Evolutionary conservation across 2,888 invertebrate species (phyloP).

Genomic region (Patella caerulea): DNA sequence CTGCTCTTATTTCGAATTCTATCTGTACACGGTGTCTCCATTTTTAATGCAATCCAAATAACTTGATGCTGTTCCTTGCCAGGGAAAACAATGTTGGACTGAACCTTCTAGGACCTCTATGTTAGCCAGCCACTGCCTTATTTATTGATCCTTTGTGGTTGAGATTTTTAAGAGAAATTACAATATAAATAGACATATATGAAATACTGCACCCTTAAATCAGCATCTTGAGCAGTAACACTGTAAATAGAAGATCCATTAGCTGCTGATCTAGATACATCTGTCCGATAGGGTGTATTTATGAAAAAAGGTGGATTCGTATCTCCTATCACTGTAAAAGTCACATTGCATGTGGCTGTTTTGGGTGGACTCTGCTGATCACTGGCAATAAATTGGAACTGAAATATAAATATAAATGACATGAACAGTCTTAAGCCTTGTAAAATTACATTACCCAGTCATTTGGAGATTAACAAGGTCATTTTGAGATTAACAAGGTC

Average conservation of each 20-base stretch:
- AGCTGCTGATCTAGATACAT: conserved; percentile 46
- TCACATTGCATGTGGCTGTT: conserved; percentile 38
- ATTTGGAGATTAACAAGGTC: no score
- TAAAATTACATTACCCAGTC: no score
- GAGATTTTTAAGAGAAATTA: neutral
- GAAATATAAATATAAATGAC: neutral
- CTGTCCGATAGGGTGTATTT: conserved; percentile 44
- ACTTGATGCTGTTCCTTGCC: no score
- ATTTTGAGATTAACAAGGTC: no score
- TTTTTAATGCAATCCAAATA: no score
- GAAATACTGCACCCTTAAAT: conserved; percentile 40
- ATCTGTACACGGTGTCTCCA: no score
- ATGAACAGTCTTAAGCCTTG: no score
- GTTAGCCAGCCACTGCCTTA: no score
- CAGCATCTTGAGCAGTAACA: conserved; percentile 56
- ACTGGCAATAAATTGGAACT: conserved; percentile 57
- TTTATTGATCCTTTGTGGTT: neutral
- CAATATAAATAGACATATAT: neutral
- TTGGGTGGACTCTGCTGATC: conserved; percentile 55
- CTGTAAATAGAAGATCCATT: conserved; percentile 45
- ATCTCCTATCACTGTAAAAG: conserved; percentile 48
- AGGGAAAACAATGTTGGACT: no score
- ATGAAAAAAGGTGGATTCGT: conserved; percentile 42
- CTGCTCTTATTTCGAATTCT: no score
- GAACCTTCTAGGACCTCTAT: no score